These are phyloP conservation scores for Oligia latruncula DNA, from an alignment of 2,888 invertebrate genomes.

Conservation along the genomic window DNA sequence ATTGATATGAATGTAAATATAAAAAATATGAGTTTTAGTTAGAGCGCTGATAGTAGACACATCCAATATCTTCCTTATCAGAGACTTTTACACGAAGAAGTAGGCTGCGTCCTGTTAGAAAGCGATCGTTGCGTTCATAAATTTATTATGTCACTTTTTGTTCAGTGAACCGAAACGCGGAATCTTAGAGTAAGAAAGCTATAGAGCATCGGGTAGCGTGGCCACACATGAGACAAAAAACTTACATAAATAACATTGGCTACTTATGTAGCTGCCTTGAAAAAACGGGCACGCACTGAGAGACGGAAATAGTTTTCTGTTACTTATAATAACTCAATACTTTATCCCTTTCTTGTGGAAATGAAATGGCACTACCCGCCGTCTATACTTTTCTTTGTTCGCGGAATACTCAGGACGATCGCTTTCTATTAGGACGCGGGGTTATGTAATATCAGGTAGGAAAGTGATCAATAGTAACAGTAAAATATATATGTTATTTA, in stretches of 20 bases:
- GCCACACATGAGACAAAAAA: too few species aligned
- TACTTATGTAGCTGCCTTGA: too few species aligned
- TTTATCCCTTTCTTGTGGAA: too few species aligned
- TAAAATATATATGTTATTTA: slow-evolving; percentile 46
- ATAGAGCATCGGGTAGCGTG: too few species aligned
- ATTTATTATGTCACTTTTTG: background rate
- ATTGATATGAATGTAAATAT: slow-evolving; percentile 74
- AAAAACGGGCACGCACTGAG: too few species aligned
- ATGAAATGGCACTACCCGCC: too few species aligned
- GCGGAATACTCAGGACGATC: background rate
- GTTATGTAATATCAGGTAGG: slow-evolving; percentile 45
- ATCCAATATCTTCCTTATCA: slow-evolving; percentile 66
- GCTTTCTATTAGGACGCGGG: background rate
- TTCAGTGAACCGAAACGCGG: background rate
- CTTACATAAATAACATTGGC: too few species aligned
- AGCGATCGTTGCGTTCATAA: background rate
- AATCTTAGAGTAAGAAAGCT: background rate
- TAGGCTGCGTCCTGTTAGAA: background rate
- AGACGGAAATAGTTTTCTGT: too few species aligned
- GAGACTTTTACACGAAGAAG: slow-evolving; percentile 58
- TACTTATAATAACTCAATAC: too few species aligned
- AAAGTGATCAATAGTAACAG: slow-evolving; percentile 44
- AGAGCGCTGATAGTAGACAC: slow-evolving; percentile 69
- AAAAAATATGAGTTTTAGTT: slow-evolving; percentile 70
- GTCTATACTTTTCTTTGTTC: too few species aligned